Conservation (phyloP, 1,140 invertebrate genomes). For the Theocolax elegans region DNA sequence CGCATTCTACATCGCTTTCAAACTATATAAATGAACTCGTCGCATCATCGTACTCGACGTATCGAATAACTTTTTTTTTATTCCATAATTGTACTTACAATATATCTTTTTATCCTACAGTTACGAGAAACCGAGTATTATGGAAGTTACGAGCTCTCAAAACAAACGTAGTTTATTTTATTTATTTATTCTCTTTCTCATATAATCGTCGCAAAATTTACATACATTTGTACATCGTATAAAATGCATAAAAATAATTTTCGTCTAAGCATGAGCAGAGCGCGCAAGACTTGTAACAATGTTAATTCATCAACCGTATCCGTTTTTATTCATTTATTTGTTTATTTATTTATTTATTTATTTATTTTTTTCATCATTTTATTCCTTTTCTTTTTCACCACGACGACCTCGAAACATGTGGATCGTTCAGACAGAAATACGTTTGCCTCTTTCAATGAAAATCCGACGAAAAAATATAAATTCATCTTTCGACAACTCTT, state of each 20-base stretch:
- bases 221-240: conserved; percentile 42
- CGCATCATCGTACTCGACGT: not conserved
- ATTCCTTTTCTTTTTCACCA: no score
- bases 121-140: conserved; percentile 12
- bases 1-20: conserved; percentile 6
- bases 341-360: not conserved
- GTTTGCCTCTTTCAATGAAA: no score
- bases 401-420: no score
- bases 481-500: no score
- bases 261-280: conserved; percentile 36
- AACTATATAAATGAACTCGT: conserved; percentile 33
- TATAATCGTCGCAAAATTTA: conserved; percentile 36
- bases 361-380: no score
- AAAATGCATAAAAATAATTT: conserved; percentile 45
- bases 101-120: conserved; percentile 6
- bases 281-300: conserved; percentile 20
- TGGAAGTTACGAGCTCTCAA: conserved; percentile 22
- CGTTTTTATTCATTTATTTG: conserved; percentile 8
- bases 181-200: no score
- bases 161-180: conserved; percentile 11
- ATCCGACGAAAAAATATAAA: no score
- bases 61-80: not conserved
- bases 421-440: no score
- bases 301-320: conserved; percentile 1
- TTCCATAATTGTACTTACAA: conserved; percentile 26